Conservation (phyloP, 2,888 invertebrate species). For the Sarcophaga rosellei region DNA sequence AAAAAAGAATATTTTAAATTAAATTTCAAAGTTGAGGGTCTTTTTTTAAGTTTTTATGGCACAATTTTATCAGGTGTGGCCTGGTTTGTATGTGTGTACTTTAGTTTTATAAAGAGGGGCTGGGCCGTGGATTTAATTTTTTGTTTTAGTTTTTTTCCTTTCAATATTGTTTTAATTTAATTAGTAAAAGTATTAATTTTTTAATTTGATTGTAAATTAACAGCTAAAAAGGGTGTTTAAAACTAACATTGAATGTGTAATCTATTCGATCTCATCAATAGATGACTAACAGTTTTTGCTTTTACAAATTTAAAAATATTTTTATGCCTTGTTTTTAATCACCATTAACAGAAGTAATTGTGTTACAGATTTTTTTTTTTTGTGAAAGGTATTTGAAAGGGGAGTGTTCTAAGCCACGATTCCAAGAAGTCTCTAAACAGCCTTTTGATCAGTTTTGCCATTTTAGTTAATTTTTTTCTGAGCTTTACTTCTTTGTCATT, state of each 20-base stretch:
- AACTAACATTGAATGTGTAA: neutral
- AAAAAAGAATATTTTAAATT: neutral
- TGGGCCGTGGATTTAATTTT: neutral
- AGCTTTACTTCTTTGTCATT: too few relatives aligned
- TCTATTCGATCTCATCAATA: too few relatives aligned
- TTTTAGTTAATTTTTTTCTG: too few relatives aligned
- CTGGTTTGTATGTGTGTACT: neutral
- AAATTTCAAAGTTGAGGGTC: slow-evolving; percentile 32
- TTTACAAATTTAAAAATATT: too few relatives aligned
- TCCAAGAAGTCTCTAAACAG: too few relatives aligned
- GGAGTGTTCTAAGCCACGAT: too few relatives aligned
- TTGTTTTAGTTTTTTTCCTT: too few relatives aligned
- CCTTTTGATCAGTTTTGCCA: too few relatives aligned
- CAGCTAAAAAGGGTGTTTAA: neutral
- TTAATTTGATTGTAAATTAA: neutral
- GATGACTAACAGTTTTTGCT: too few relatives aligned
- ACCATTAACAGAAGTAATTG: slow-evolving; percentile 25
- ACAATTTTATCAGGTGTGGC: slow-evolving; percentile 31
- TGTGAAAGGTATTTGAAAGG: too few relatives aligned
- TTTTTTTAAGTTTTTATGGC: neutral
- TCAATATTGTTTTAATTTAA: neutral
- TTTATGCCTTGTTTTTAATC: neutral
- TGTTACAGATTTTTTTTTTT: too few relatives aligned
- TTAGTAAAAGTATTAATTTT: neutral
- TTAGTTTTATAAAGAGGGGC: neutral